Percentiles rank a stretch among this genome's conserved stretches.
Evolutionary conservation across 2,888 invertebrate species (phyloP).

Genomic region (Eupithecia subumbrata): DNA sequence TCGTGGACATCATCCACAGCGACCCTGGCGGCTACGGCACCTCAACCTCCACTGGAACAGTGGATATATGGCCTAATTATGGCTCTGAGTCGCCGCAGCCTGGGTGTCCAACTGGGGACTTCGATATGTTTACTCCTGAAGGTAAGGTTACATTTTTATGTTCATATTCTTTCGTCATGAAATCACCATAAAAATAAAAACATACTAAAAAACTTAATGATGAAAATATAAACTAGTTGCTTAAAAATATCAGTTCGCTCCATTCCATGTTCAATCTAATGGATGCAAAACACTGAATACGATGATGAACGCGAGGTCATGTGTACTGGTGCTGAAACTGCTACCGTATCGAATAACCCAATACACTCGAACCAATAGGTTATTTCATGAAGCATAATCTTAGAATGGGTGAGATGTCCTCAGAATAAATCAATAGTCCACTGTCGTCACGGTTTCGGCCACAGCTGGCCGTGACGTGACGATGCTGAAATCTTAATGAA

Average conservation of each 20-base stretch:
- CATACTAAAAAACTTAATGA: not conserved
- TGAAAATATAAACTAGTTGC: not conserved
- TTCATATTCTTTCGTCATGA: not conserved
- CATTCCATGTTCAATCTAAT: not conserved
- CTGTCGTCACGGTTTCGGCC: slow-evolving; percentile 21
- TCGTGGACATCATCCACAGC: slow-evolving; percentile 87
- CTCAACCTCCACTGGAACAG: slow-evolving; percentile 76
- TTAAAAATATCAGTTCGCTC: not conserved
- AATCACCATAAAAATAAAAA: not conserved
- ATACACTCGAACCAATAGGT: not conserved
- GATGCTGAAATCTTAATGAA: slow-evolving; percentile 24
- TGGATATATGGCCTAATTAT: slow-evolving; percentile 85
- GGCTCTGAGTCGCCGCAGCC: slow-evolving; percentile 73
- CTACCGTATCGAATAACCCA: not conserved
- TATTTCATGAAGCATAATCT: not conserved
- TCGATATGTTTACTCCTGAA: slow-evolving; percentile 64
- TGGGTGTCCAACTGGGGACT: slow-evolving; percentile 77
- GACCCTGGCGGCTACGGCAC: slow-evolving; percentile 85
- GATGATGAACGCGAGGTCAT: not conserved
- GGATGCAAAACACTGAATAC: not conserved
- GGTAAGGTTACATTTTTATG: slow-evolving; percentile 31
- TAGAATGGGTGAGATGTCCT: not conserved
- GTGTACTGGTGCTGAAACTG: not conserved
- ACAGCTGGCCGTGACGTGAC: slow-evolving; percentile 32
- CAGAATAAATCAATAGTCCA: slow-evolving; percentile 7